Evolutionary conservation across 2,888 invertebrate species (phyloP).

Genomic region (Diarsia mendica): DNA sequence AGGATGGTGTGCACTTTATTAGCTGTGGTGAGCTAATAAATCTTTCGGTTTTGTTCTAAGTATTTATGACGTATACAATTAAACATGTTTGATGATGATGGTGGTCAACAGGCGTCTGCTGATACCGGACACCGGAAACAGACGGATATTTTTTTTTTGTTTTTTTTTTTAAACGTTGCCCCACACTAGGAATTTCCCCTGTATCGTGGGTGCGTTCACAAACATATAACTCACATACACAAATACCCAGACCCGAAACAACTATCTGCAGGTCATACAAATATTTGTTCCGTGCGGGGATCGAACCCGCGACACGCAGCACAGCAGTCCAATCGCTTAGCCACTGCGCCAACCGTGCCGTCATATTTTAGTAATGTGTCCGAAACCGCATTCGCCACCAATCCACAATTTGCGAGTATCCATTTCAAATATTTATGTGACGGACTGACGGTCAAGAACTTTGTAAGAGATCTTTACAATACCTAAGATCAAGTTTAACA

Average conservation of each 20-base stretch:
- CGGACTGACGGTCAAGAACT: neutral
- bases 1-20: slow-evolving; percentile 20
- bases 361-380: neutral
- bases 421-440: neutral
- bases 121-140: no score
- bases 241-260: no score
- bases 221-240: no score
- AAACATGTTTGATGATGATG: neutral
- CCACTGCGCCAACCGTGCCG: no score
- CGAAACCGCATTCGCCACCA: neutral
- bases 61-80: neutral
- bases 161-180: no score
- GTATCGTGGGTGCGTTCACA: no score
- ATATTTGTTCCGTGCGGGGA: no score
- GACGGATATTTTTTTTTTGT: neutral
- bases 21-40: no score
- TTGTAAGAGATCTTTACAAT: neutral
- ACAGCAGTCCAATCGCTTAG: no score
- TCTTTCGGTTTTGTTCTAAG: slow-evolving; percentile 23
- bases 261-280: no score
- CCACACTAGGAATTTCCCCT: no score
- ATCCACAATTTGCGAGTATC: neutral
- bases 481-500: neutral
- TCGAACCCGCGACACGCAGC: no score
- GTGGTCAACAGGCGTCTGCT: slow-evolving; percentile 2